Evolutionary conservation across 2,888 invertebrate genomes (phyloP), one percentile per base, ranked within the genome.

Genomic region (Phanerotoma sp.): DNA sequence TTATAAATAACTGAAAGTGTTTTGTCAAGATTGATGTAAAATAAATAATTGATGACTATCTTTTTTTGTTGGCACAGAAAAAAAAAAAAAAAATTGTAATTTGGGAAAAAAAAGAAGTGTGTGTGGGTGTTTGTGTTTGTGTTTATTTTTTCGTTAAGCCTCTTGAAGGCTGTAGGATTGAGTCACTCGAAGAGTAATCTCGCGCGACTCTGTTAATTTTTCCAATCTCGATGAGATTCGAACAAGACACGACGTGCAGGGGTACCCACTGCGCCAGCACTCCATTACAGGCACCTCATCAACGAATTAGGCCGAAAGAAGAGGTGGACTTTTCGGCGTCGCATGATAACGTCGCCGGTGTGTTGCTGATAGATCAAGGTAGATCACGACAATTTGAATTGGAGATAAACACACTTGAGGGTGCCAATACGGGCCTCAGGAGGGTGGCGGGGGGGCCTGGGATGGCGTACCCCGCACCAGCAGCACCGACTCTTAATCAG

Each of bases 181-280:
- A 70, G 79, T 69, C 76, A 80, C 70, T 78, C 78, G 74, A 74
- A 79, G 75, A 80, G 80, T 75, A 80, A 81, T 73, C 81, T 85
- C 82, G 84, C 84, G 77, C 80, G 85, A 80, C 83, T 85, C 80
- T 82, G 80, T 81, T 79, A 80, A 79, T 80, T 80, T 81, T 81
- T 58, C 65, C 70, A 69, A 81, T 81, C 82, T 84, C 80, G 84
- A 87, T 86, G 87, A 85, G 87, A 85, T 87, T 86, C 86, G 86
- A 86, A 82, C 81, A 80, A 72, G 80, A 80, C 62, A 78, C 77
- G 69, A 73, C 77, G 75, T 77, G 77, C 76, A 83, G 84, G 79
- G 84, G 83, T 80, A 78, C 77, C 81, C 82, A 82, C 80, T 81
- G 81, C 80, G 82, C 82, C 77, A 80, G 79, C 77, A 78, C 79